phyloP scores from a whole-genome alignment of 1,140 invertebrate species.

The Agrypnia vestita region DNA sequence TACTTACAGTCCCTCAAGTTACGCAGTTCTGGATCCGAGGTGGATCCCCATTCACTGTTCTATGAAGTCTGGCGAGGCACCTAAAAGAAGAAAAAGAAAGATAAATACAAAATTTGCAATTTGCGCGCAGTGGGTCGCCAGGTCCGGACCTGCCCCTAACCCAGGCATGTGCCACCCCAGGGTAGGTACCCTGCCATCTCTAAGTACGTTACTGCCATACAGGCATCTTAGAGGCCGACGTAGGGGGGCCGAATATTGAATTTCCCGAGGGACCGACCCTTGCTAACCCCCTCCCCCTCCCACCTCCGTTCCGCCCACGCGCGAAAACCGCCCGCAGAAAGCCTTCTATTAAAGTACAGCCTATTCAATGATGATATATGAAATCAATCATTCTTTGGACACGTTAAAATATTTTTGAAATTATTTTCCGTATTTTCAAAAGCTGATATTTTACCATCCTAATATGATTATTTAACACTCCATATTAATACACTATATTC shows the following conservation, averaged over 20 bases:
- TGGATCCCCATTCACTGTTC: too few species aligned
- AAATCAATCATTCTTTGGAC: conserved; percentile 38
- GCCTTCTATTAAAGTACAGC: conserved; percentile 11
- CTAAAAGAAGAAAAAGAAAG: too few species aligned
- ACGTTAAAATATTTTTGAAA: not conserved
- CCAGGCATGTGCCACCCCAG: not conserved
- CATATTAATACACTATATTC: too few species aligned
- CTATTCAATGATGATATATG: conserved; percentile 36
- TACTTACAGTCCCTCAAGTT: too few species aligned
- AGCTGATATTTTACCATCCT: too few species aligned
- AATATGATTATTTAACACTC: too few species aligned
- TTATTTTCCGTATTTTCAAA: too few species aligned
- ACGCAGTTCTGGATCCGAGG: too few species aligned
- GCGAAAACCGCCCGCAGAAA: not conserved
- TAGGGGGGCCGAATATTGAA: conserved; percentile 60
- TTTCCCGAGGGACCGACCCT: conserved; percentile 59
- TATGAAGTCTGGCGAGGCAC: too few species aligned
- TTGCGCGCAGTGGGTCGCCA: too few species aligned
- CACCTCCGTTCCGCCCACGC: not conserved
- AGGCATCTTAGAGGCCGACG: conserved; percentile 46
- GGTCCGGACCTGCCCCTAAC: not conserved
- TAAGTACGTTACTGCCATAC: conserved; percentile 39
- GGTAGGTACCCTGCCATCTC: conserved; percentile 19
- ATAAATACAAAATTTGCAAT: too few species aligned
- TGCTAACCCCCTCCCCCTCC: conserved; percentile 1